Base-by-base conservation (phyloP, 2,113 vertebrate genomes). In the Alexandromys fortis region DNA sequence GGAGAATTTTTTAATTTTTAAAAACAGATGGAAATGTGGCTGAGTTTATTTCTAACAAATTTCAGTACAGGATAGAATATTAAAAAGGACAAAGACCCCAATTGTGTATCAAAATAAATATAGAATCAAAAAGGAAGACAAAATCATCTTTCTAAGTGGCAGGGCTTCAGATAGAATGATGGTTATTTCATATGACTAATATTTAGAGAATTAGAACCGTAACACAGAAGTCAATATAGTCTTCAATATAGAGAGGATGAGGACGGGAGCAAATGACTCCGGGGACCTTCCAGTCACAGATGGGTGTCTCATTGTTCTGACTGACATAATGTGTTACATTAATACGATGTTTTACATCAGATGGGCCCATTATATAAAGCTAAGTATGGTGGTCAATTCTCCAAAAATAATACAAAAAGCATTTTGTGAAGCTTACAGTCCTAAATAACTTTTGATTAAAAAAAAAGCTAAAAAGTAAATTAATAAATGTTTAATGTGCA, bases 31-130 rank as follows among this genome's bases (percentile, higher is more conserved):
- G 8, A 77, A 92, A 0, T 33, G 21, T 55, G 76, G 42, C 3
- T 81, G 19, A 58, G 61, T 58, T 76, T 91, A 88, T 55, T 92
- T 94, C n/a, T 55, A 38, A 91, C 67, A 68, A 58, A 95, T 24
- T 33, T 49, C 21, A 91, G 78, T 92, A n/a, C 42, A 30, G 86
- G 13, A 17, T 67, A 72, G 33, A 94, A 38, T 89, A 96, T 42
- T 86, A 79, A 75, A 79, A 4, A 86, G 67, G 33, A 82, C 45
- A 65, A 75, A 55, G 49, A 61, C 11, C 52, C 4, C 55, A 87
- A 92, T 68, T 61, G 86, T 86, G 26, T 63, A 35, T 61, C 22
- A 89, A 65, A 67, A 72, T 55, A 72, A 82, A 86, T 17, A 81
- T 24, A 89, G 22, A 83, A 47, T 76, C 21, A 61, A 89, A 91